Evolutionary conservation across 2,888 invertebrate genomes (phyloP).

Genomic region (Andrena flavipes): DNA sequence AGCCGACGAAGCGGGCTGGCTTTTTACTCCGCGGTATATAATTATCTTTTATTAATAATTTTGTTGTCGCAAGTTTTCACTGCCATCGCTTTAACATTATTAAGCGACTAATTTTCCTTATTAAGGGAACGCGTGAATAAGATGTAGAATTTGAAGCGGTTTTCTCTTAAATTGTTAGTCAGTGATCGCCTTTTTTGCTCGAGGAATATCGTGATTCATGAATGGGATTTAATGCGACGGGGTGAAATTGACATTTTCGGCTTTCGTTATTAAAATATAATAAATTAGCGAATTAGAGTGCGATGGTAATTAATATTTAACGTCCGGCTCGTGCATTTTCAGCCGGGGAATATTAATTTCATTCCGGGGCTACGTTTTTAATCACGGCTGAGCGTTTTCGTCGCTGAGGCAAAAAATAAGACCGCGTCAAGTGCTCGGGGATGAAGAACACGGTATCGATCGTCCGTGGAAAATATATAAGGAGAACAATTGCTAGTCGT

Average conservation of each 20-base stretch:
- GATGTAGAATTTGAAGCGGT: conserved; percentile 18
- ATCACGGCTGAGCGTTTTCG: conserved; percentile 2
- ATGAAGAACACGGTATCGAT: conserved; percentile 40
- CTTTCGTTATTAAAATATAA: too few species aligned
- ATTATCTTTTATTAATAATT: conserved; percentile 39
- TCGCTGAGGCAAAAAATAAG: conserved; percentile 7
- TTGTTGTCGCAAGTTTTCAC: conserved; percentile 20
- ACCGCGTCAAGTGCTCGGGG: conserved; percentile 18
- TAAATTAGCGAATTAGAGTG: too few species aligned
- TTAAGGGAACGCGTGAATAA: not conserved
- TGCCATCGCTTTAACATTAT: not conserved
- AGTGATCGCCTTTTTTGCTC: conserved; percentile 5
- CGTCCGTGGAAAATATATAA: conserved; percentile 36
- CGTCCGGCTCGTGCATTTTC: not conserved
- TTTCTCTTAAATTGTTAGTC: conserved; percentile 19
- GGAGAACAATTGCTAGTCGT: conserved; percentile 25
- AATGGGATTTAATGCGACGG: conserved; percentile 1
- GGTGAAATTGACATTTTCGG: too few species aligned
- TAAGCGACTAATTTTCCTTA: too few species aligned
- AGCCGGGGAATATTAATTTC: conserved; percentile 2
- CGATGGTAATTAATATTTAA: too few species aligned
- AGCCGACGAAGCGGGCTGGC: conserved; percentile 20
- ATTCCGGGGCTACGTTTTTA: conserved; percentile 11
- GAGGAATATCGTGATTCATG: not conserved
- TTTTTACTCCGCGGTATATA: conserved; percentile 21